Evolutionary conservation across 2,888 invertebrate species (phyloP).

Genomic region (Melipona beecheii): DNA sequence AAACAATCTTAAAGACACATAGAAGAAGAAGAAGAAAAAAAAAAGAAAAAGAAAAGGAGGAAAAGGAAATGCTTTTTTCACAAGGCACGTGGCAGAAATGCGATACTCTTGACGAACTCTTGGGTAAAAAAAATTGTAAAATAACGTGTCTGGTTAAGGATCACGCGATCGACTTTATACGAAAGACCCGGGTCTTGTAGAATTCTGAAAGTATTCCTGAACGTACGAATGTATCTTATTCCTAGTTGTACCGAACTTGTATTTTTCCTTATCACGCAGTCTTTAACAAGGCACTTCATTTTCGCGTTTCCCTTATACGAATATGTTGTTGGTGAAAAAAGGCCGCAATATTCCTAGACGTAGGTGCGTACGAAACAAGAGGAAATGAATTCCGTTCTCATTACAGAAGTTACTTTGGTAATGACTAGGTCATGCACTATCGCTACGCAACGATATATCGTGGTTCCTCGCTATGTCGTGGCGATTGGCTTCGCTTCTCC

Average conservation of each 20-base stretch:
- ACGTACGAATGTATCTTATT: constrained; percentile 23
- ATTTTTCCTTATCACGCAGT: constrained; percentile 17
- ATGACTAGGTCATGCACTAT: constrained; percentile 83
- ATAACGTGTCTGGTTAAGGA: neutral
- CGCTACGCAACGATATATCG: constrained; percentile 69
- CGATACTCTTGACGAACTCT: constrained; percentile 14
- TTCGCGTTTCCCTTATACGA: constrained; percentile 5
- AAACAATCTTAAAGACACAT: constrained; percentile 43
- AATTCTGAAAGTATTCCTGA: constrained; percentile 28
- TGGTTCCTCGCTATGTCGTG: constrained; percentile 43
- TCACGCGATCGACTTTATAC: neutral
- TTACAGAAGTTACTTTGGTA: constrained; percentile 82
- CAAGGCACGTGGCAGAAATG: constrained; percentile 33
- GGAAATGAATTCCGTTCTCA: constrained; percentile 63
- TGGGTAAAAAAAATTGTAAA: constrained; percentile 6
- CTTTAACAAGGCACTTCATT: constrained; percentile 50
- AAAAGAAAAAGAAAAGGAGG: constrained; percentile 2
- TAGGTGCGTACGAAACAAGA: constrained; percentile 56
- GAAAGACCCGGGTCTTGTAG: constrained; percentile 9
- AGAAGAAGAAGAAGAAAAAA: neutral
- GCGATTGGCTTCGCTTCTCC: constrained; percentile 43
- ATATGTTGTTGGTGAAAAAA: constrained; percentile 25
- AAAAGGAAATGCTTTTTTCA: constrained; percentile 17
- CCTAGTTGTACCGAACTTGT: constrained; percentile 49
- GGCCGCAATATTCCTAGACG: constrained; percentile 41